These are phyloP conservation scores for Steinernema scapterisci DNA, from an alignment of 2,888 invertebrate species.

Conservation along the genomic window DNA sequence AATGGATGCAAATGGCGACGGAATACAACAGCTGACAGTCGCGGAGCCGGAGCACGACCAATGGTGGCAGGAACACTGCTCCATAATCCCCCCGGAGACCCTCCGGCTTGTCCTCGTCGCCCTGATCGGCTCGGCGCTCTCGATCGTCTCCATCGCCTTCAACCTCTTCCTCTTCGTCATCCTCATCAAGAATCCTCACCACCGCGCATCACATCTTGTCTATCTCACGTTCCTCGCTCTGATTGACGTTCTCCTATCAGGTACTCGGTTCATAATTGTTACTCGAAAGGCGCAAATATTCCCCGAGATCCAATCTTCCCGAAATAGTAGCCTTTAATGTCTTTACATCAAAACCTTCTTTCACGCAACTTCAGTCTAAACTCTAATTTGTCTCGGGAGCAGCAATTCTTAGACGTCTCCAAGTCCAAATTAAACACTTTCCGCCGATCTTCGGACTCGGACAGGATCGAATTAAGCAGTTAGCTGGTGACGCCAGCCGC, in stretches of 20 bases:
- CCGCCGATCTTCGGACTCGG: too few relatives aligned
- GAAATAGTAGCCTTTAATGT: too few relatives aligned
- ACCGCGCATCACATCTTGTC: slow-evolving; percentile 58
- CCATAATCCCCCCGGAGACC: slow-evolving; percentile 57
- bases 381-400: too few relatives aligned
- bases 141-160: slow-evolving; percentile 56
- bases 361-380: too few relatives aligned
- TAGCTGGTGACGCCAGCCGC: too few relatives aligned
- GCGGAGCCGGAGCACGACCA: slow-evolving; percentile 35
- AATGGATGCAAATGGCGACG: slow-evolving; percentile 11
- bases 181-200: slow-evolving; percentile 50
- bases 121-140: slow-evolving; percentile 55
- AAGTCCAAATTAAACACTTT: too few relatives aligned
- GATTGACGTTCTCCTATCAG: slow-evolving; percentile 63
- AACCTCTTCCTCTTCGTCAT: slow-evolving; percentile 63
- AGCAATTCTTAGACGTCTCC: too few relatives aligned
- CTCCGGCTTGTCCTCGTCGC: slow-evolving; percentile 57
- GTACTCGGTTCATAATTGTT: too few relatives aligned
- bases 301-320: too few relatives aligned
- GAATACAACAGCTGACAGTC: neutral
- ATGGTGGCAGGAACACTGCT: slow-evolving; percentile 56
- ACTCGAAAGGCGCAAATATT: too few relatives aligned
- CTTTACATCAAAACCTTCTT: too few relatives aligned
- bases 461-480: too few relatives aligned
- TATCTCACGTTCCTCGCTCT: slow-evolving; percentile 61